Conservation (phyloP, 2,797 vertebrate species). For the Myotis pilosus region DNA sequence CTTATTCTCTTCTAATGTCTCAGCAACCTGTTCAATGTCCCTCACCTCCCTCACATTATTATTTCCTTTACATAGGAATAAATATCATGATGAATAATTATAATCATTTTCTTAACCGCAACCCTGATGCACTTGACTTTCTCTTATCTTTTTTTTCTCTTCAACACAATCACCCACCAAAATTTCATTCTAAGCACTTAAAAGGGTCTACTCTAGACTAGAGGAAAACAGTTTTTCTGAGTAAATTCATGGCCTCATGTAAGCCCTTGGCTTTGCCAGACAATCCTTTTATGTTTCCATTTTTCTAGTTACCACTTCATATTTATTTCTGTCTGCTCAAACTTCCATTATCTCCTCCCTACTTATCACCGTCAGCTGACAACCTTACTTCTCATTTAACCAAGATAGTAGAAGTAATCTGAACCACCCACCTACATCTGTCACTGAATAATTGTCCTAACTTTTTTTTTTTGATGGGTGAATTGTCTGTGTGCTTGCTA, state of each 20-base stretch:
- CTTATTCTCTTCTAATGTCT: not conserved
- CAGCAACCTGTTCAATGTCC: not conserved
- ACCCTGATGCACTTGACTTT: not conserved
- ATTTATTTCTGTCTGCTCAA: not conserved
- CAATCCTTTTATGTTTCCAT: not conserved
- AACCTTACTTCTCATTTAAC: not conserved
- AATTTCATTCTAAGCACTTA: not conserved
- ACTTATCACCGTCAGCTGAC: not conserved
- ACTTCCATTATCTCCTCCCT: not conserved
- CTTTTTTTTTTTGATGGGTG: not conserved
- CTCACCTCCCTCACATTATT: not conserved
- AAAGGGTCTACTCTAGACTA: not conserved
- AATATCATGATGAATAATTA: not conserved
- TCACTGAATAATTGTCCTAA: not conserved
- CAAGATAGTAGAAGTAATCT: not conserved
- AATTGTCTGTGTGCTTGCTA: not conserved
- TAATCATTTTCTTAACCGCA: not conserved
- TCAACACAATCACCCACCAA: not conserved
- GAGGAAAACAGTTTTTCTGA: constrained; percentile 12
- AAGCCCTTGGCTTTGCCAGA: not conserved
- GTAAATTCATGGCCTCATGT: not conserved
- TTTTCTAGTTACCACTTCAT: not conserved
- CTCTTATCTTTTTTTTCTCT: not conserved
- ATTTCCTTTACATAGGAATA: not conserved
- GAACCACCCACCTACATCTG: not conserved